Evolutionary conservation across 2,888 invertebrate genomes (phyloP), one percentile per base, ranked within the genome.

Genomic region (Atrina japonica): DNA sequence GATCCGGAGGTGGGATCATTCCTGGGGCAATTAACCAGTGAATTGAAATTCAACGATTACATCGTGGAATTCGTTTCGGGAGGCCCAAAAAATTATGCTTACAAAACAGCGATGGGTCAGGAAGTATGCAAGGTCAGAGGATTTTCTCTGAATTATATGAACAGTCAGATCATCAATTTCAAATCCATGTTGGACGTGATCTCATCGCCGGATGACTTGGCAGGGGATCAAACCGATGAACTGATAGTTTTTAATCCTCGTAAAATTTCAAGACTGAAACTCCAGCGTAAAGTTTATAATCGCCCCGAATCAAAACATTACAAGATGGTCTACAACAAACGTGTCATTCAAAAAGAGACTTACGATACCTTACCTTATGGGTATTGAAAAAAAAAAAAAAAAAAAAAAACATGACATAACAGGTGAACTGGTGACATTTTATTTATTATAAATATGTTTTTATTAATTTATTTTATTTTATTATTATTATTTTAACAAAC

Each of bases 281-380:
- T 96, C 71, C 93, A 93, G 85, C 93, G 69, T 25, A 69, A 65
- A 56, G 27, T 96, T 73, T 94, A 94, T 91, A 95, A 95, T 89
- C 93, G 93, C 30, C 40, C 52, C 56, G 78, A 78, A 66, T 18
- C 88, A 95, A 55, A 11, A 21, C 29, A 7, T 55, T n/a, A 35
- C 27, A 35, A 30, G 35, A 35, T 18, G 9, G 55, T 55, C 7
- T 35, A 55, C 35, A 55, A 14, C 16, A 55, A 55, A 55, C 29
- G 55, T 18, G 30, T 29, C n/a, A 35, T 55, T 55, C 55, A 18
- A 23, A 9, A 16, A 30, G 18, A 55, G 21, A n/a, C n/a, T 35
- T 3, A 21, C n/a, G n/a, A n/a, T n/a, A n/a, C n/a, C n/a, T n/a
- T n/a, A n/a, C n/a, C n/a, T n/a, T n/a, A n/a, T n/a, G 21, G 35